A percentile compares a stretch with the other conserved stretches of the same genome.
phyloP scores from a whole-genome alignment of 1,140 invertebrate genomes.

The Zaprionus ghesquierei region DNA sequence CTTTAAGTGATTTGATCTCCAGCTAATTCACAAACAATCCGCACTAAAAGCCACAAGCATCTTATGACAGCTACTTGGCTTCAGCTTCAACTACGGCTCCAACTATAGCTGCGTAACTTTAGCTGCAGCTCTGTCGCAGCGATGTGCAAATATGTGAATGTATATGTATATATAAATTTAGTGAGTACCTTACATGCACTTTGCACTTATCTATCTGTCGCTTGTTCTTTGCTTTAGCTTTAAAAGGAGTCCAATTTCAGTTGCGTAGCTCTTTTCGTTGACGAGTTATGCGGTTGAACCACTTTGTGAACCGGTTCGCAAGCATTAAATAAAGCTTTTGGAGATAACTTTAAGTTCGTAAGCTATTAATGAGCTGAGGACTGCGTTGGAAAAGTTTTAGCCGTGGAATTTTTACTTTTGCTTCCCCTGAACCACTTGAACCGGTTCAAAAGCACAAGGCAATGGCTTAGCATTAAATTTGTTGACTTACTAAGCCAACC shows the following conservation, averaged over 20 bases:
- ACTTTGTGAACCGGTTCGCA: neutral
- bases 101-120: neutral
- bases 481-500: too few relatives aligned
- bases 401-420: too few relatives aligned
- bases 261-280: neutral
- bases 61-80: constrained; percentile 26
- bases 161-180: too few relatives aligned
- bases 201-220: neutral
- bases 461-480: too few relatives aligned
- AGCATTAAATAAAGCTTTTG: neutral
- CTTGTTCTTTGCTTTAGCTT: neutral
- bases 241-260: neutral
- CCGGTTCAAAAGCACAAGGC: too few relatives aligned
- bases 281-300: neutral
- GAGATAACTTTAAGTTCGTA: neutral
- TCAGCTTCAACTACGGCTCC: neutral
- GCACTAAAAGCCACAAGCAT: constrained; percentile 36
- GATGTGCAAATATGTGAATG: neutral
- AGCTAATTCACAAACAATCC: constrained; percentile 65
- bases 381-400: too few relatives aligned
- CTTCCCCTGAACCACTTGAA: too few relatives aligned
- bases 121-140: neutral
- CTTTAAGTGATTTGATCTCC: constrained; percentile 70
- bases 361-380: neutral
- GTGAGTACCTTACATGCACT: neutral